Evolutionary conservation across 1,140 invertebrate genomes (phyloP).

Genomic region (Drosophila neocordata): DNA sequence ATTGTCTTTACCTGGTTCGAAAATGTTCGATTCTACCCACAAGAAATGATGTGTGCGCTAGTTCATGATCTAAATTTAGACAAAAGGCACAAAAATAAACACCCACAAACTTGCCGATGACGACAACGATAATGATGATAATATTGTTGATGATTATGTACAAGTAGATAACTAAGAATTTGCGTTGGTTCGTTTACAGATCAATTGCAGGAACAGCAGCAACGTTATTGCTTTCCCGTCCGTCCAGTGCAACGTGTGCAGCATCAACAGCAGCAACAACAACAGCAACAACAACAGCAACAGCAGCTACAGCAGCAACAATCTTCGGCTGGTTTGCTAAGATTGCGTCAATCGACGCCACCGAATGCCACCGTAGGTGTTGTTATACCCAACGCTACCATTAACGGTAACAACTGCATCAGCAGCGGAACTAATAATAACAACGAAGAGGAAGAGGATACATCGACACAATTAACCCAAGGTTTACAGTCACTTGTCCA

Average conservation of each 20-base stretch:
- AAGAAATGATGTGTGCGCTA: constrained; percentile 56
- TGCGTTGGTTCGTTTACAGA: constrained; percentile 58
- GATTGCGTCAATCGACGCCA: constrained; percentile 54
- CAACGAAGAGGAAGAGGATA: constrained; percentile 19
- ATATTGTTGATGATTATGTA: constrained; percentile 1
- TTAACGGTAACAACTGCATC: constrained; percentile 46
- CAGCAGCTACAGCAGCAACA: background rate
- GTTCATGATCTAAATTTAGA: constrained; percentile 73
- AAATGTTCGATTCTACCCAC: constrained; percentile 31
- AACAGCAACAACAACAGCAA: background rate
- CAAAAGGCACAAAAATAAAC: constrained; percentile 62
- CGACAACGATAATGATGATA: constrained; percentile 1
- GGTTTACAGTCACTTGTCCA: constrained; percentile 47
- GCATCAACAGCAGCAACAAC: constrained; percentile 45
- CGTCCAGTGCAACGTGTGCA: constrained; percentile 77
- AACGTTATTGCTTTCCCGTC: constrained; percentile 77
- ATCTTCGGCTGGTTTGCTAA: constrained; percentile 36
- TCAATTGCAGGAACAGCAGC: constrained; percentile 73
- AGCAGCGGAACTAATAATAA: constrained; percentile 14
- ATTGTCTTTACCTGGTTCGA: constrained; percentile 47
- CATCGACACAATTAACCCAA: constrained; percentile 14
- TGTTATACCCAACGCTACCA: constrained; percentile 75
- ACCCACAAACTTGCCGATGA: constrained; percentile 45
- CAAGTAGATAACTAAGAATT: constrained; percentile 4
- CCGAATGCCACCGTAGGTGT: constrained; percentile 73